These are phyloP conservation scores for Achatina immaculata DNA, from an alignment of 1,140 invertebrate species.

Conservation along the genomic window DNA sequence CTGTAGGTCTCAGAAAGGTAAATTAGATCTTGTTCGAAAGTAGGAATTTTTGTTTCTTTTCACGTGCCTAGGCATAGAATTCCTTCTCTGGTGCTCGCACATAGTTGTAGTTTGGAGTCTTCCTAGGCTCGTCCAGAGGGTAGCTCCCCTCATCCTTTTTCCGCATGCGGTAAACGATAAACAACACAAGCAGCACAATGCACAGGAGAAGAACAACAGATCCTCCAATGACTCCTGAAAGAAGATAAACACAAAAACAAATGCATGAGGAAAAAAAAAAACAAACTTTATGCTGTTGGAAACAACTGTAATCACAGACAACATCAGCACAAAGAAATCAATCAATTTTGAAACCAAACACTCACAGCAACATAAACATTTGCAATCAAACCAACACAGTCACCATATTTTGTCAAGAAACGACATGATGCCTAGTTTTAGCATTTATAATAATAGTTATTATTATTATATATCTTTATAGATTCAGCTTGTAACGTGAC, in stretches of 20 bases:
- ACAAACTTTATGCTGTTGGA: neutral
- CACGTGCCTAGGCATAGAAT: constrained; percentile 93
- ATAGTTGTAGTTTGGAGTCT: constrained; percentile 92
- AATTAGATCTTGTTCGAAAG: no score
- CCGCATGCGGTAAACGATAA: constrained; percentile 97
- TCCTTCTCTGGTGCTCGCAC: constrained; percentile 91
- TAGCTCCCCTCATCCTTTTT: constrained; percentile 99
- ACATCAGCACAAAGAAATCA: no score
- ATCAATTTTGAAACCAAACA: no score
- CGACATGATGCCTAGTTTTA: no score
- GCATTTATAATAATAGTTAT: no score
- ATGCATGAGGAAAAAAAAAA: constrained; percentile 1
- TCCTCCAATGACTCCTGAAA: constrained; percentile 94
- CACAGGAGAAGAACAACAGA: constrained; percentile 96
- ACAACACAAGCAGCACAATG: constrained; percentile 98
- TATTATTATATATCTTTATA: no score
- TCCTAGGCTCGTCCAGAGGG: constrained; percentile 94
- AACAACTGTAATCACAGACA: neutral
- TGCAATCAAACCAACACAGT: no score
- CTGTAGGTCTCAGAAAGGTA: no score
- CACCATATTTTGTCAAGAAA: no score
- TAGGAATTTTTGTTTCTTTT: no score
- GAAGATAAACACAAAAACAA: neutral
- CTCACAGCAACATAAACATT: no score
- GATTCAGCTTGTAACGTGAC: no score